Evolutionary conservation across 2,797 vertebrate species (phyloP).

Genomic region (Pseudotriccus pelzelni): DNA sequence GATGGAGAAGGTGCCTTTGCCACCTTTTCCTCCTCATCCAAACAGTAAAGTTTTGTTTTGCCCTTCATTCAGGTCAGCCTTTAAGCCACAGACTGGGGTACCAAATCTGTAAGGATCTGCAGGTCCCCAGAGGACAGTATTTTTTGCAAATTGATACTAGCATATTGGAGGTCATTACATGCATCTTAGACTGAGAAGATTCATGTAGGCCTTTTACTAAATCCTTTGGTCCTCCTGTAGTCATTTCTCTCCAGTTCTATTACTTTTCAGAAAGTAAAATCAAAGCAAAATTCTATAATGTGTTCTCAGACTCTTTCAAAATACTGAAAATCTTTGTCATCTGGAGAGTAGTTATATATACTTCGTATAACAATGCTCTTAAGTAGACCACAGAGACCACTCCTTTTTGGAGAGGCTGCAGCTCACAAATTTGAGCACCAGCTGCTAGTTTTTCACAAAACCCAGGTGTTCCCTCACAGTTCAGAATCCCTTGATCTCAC

Average conservation of each 20-base stretch:
- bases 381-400: background rate
- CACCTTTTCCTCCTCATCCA: background rate
- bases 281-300: background rate
- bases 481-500: constrained; percentile 5
- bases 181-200: background rate
- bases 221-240: background rate
- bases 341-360: background rate
- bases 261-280: background rate
- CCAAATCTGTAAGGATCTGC: background rate
- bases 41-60: background rate
- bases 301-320: background rate
- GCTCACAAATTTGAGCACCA: background rate
- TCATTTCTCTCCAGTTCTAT: background rate
- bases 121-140: background rate
- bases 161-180: background rate
- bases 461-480: background rate
- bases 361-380: background rate
- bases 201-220: background rate
- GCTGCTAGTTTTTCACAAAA: background rate
- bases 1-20: background rate
- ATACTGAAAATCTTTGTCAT: background rate
- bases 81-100: background rate
- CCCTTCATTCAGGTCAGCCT: background rate
- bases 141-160: background rate
- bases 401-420: background rate